These are phyloP conservation scores for Xanthia togata DNA, from an alignment of 2,888 invertebrate genomes.

Conservation along the genomic window DNA sequence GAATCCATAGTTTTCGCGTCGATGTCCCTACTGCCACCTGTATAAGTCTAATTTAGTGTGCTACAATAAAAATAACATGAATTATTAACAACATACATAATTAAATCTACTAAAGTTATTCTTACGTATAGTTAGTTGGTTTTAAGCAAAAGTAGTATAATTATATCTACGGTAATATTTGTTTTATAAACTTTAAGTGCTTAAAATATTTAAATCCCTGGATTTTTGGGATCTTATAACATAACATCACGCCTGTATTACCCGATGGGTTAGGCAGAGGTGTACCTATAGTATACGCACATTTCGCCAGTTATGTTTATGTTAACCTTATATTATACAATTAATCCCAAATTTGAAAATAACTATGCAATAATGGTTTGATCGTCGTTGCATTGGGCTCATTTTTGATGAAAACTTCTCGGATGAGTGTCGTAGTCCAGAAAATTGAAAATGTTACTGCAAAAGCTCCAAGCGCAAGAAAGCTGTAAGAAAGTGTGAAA, in stretches of 20 bases:
- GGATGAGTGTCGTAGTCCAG: constrained; percentile 35
- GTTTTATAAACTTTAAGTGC: too few relatives aligned
- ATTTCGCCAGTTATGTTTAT: not conserved
- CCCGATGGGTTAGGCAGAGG: not conserved
- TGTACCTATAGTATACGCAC: not conserved
- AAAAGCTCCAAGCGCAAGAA: constrained; percentile 42
- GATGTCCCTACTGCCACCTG: too few relatives aligned
- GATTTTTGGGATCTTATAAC: not conserved
- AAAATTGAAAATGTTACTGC: constrained; percentile 37
- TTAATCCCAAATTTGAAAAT: constrained; percentile 34
- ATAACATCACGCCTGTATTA: not conserved
- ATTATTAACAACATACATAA: not conserved
- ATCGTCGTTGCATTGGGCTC: not conserved
- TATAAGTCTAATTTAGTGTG: not conserved
- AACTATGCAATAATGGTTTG: constrained; percentile 28
- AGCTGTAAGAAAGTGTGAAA: constrained; percentile 40
- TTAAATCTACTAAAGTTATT: not conserved
- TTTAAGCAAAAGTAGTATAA: not conserved
- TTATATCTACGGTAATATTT: not conserved
- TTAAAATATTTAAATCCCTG: not conserved
- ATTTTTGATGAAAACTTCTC: not conserved
- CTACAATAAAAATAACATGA: not conserved
- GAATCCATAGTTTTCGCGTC: too few relatives aligned
- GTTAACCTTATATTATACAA: not conserved
- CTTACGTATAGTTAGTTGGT: not conserved